A percentile compares a stretch with the other conserved stretches of the same genome.
phyloP scores from a whole-genome alignment of 2,888 invertebrate species.

The Morinoia aosen region DNA sequence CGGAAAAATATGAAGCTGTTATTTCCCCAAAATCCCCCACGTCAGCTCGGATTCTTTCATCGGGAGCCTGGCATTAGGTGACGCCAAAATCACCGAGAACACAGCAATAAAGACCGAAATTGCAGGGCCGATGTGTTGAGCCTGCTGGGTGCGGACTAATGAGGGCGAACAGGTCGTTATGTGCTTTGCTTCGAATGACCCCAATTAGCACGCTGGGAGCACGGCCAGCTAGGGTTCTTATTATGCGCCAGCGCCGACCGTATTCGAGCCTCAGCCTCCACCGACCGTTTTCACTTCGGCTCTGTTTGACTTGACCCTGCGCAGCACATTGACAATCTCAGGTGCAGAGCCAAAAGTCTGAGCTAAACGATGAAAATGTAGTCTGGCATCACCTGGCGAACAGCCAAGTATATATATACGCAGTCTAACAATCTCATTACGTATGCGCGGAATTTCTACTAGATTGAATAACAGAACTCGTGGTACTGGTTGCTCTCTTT shows the following conservation, averaged over 20 bases:
- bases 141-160: constrained; percentile 3
- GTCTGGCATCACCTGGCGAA: neutral
- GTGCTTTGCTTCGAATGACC: constrained; percentile 10
- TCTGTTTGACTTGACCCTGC: neutral
- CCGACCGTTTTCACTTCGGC: neutral
- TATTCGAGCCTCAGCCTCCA: neutral
- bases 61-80: neutral
- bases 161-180: constrained; percentile 3
- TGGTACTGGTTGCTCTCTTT: neutral
- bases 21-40: neutral
- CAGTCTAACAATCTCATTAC: neutral
- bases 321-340: neutral
- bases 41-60: neutral
- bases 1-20: neutral
- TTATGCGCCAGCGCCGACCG: neutral
- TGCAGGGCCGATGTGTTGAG: constrained; percentile 17
- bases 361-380: neutral
- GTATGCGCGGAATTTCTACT: neutral
- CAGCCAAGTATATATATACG: neutral
- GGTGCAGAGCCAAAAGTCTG: neutral
- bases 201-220: neutral
- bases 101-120: neutral
- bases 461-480: neutral
- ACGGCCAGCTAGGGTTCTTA: neutral
- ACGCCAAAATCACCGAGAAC: neutral